Conservation (phyloP, 2,888 invertebrate genomes). For the Torymus tubicola region DNA sequence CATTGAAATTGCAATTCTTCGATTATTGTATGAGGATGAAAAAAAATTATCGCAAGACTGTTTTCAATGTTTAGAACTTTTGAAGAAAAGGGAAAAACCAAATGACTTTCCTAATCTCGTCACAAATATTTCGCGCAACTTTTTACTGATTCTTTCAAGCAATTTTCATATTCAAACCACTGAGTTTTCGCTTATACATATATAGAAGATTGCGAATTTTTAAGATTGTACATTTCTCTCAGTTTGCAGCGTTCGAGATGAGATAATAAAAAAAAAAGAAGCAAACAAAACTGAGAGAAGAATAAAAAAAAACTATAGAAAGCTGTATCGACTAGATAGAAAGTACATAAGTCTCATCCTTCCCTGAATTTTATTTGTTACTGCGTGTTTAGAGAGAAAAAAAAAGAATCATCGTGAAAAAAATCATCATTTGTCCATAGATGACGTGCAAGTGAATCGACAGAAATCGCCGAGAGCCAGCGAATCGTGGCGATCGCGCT, state of each 20-base stretch:
- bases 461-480: conserved; percentile 47
- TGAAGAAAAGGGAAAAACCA: conserved; percentile 42
- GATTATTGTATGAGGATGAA: conserved; percentile 28
- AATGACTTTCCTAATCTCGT: conserved; percentile 54
- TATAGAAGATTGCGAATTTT: conserved; percentile 50
- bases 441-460: conserved; percentile 48
- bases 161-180: conserved; percentile 51
- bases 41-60: conserved; percentile 56
- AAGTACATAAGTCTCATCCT: conserved; percentile 59
- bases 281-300: conserved; percentile 49
- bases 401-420: conserved; percentile 59
- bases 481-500: conserved; percentile 31
- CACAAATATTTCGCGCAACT: conserved; percentile 57
- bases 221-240: conserved; percentile 52
- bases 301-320: conserved; percentile 52
- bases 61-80: conserved; percentile 56
- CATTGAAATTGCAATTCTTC: conserved; percentile 47
- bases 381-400: conserved; percentile 70
- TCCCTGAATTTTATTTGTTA: conserved; percentile 66
- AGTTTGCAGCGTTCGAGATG: conserved; percentile 42
- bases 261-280: neutral
- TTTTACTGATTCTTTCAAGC: conserved; percentile 52
- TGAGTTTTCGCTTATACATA: conserved; percentile 51
- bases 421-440: conserved; percentile 55
- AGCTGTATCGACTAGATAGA: conserved; percentile 55